Conservation (phyloP, 2,888 invertebrate genomes). For the Malthinus seriepunctatus region DNA sequence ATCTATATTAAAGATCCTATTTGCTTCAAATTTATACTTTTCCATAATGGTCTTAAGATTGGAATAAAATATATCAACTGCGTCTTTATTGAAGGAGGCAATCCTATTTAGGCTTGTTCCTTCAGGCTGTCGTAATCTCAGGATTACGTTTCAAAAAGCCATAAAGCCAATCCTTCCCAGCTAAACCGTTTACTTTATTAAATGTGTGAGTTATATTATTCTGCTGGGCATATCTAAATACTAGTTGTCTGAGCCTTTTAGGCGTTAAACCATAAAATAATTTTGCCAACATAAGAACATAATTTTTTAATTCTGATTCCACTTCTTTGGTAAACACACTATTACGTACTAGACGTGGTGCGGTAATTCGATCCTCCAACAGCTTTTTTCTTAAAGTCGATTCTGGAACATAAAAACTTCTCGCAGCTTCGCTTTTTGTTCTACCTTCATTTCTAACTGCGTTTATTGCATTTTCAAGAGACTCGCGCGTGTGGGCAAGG, state of each 20-base stretch:
- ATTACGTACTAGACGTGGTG: slow-evolving; percentile 27
- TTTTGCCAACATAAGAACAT: slow-evolving; percentile 6
- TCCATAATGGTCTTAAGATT: not conserved
- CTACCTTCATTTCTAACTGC: slow-evolving; percentile 8
- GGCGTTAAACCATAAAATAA: not conserved
- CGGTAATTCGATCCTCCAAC: not conserved
- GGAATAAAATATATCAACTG: not conserved
- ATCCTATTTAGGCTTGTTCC: slow-evolving; percentile 8
- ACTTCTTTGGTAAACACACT: slow-evolving; percentile 33
- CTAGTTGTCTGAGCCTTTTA: not conserved
- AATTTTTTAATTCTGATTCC: slow-evolving; percentile 30
- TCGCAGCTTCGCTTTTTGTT: slow-evolving; percentile 14
- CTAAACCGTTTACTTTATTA: not conserved
- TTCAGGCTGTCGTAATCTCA: slow-evolving; percentile 1
- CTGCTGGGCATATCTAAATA: not conserved
- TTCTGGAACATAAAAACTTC: slow-evolving; percentile 18
- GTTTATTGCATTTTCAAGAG: slow-evolving; percentile 3
- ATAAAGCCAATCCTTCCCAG: slow-evolving; percentile 5
- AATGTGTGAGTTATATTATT: not conserved
- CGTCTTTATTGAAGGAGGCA: not conserved
- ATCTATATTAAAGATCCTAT: slow-evolving; percentile 1
- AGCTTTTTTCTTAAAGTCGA: slow-evolving; percentile 13
- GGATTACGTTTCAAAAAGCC: not conserved
- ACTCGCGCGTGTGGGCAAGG: no score
- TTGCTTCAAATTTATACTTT: slow-evolving; percentile 2